Base-by-base conservation (phyloP, 2,113 vertebrate species). In the Pelvicachromis taeniatus region DNA sequence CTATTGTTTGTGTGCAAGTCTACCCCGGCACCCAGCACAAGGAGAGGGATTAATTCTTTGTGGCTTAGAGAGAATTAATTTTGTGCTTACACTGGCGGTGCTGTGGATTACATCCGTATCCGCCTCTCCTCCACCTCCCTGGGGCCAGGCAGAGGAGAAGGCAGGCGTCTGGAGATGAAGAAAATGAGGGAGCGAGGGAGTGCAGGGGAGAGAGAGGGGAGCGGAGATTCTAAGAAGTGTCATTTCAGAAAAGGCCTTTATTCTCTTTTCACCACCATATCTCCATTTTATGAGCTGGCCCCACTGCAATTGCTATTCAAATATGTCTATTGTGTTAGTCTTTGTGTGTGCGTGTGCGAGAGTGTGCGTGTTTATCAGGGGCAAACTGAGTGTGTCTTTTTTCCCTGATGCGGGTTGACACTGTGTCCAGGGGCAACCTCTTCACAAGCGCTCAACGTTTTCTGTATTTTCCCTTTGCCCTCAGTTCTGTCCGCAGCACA, bases 41-140 rank as follows among this genome's bases (percentile, higher is more conserved):
- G 91, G 80, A 93, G 90, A 94, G 87, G 94, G 95, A 97, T 97
- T 96, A 95, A 96, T 96, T 97, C 95, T 96, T 95, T 94, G 92
- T 95, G 95, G 95, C 94, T 97, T 96, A 96, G 89, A 94, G 89
- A 95, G 94, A 95, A 96, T 96, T 96, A 95, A 96, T 95, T 96
- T 96, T 96, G 93, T 95, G 95, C 95, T 97, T 96, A 96, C 95
- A 96, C 92, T 93, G 91, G 92, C 91, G 90, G 90, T 75, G 92
- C 90, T 91, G 91, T 89, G 95, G 95, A 96, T 97, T 97, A 96
- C 92, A 95, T 95, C 85, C 93, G 87, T 95, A 95, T 95, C 95
- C 93, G 90, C 94, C 93, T 94, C 92, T 90, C 55, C 50, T 81
- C 77, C 90, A 79, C 84, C 80, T 94, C 93, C 94, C 94, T 78